Percentiles rank a stretch among this genome's conserved stretches.
phyloP scores from a whole-genome alignment of 2,888 invertebrate species.

The Drosophila mulleri region DNA sequence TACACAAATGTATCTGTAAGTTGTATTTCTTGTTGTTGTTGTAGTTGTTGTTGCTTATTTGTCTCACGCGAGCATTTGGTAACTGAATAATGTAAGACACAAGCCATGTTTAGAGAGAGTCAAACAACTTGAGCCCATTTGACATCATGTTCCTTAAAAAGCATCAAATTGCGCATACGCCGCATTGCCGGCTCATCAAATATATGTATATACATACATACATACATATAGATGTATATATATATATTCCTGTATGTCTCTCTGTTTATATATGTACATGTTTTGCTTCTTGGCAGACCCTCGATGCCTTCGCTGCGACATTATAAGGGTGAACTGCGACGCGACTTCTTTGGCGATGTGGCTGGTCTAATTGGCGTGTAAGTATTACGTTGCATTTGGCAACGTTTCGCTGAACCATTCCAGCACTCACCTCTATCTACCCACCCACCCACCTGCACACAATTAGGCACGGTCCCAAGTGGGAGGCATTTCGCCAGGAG shows the following conservation, averaged over 20 bases:
- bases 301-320: constrained; percentile 90
- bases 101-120: constrained; percentile 3
- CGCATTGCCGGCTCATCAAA: constrained; percentile 26
- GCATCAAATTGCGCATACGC: constrained; percentile 52
- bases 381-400: constrained; percentile 83
- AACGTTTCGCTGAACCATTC: not conserved
- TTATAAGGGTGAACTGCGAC: constrained; percentile 89
- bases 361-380: constrained; percentile 92
- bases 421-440: not conserved
- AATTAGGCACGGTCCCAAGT: constrained; percentile 92
- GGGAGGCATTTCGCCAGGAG: constrained; percentile 93
- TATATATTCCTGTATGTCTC: not conserved
- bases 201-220: not conserved
- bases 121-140: constrained; percentile 24
- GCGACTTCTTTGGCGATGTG: constrained; percentile 89
- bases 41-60: constrained; percentile 25
- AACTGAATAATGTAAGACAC: constrained; percentile 2
- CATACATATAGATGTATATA: not conserved
- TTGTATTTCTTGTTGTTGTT: constrained; percentile 7
- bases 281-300: constrained; percentile 84
- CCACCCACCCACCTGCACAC: not conserved
- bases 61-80: constrained; percentile 13
- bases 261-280: not conserved
- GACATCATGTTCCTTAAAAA: constrained; percentile 21
- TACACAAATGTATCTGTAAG: constrained; percentile 32